Conservation (phyloP, 2,888 invertebrate species). For the Habrosyne pyritoides region DNA sequence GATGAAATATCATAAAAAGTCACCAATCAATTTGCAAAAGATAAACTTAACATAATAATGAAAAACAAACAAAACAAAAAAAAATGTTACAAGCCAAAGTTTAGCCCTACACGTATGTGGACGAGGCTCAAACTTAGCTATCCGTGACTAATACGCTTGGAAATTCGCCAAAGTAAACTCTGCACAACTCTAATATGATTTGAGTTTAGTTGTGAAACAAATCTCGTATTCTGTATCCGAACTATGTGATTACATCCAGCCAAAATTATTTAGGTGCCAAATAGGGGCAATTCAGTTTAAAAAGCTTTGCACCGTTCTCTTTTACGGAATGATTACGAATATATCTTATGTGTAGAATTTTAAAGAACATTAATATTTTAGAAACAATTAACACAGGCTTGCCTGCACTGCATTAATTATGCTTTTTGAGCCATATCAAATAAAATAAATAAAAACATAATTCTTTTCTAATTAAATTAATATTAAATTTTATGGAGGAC, state of each 20-base stretch:
- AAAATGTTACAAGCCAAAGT: neutral
- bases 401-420: too few species aligned
- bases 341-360: too few species aligned
- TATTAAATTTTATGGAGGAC: too few species aligned
- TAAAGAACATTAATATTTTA: too few species aligned
- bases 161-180: constrained; percentile 68
- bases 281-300: constrained; percentile 8
- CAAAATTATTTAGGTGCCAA: constrained; percentile 11
- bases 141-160: constrained; percentile 57
- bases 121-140: constrained; percentile 40
- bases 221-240: constrained; percentile 45
- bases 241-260: constrained; percentile 36
- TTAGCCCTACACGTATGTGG: constrained; percentile 28
- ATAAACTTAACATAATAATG: neutral
- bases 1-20: too few species aligned
- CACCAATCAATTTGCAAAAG: neutral
- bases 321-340: too few species aligned
- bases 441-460: neutral
- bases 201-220: constrained; percentile 69
- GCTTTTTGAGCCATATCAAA: too few species aligned
- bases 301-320: neutral
- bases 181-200: constrained; percentile 70
- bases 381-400: too few species aligned
- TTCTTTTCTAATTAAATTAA: too few species aligned
- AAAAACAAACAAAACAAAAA: too few species aligned